A percentile compares a stretch with the other conserved stretches of the same genome.
phyloP scores from a whole-genome alignment of 2,797 vertebrate species.

The Aphelocoma californica region DNA sequence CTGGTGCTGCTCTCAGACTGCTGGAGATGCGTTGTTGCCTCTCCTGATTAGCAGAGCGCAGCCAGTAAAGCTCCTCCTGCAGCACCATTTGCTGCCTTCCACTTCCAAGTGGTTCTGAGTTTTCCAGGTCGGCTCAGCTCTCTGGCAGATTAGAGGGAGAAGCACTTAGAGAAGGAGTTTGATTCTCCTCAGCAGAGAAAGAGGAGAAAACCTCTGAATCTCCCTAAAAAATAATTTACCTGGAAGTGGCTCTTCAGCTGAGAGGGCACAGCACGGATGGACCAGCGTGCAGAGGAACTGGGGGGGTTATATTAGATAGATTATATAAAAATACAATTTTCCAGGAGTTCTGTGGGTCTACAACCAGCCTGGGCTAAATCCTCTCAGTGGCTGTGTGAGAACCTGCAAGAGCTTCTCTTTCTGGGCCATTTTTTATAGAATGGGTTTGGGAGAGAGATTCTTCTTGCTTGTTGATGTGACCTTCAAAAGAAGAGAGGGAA shows the following conservation, averaged over 20 bases:
- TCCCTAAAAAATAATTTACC: neutral
- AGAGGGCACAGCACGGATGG: neutral
- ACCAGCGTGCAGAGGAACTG: accelerated
- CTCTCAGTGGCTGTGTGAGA: neutral
- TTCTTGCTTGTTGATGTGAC: neutral
- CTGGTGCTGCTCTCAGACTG: neutral
- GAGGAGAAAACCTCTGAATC: neutral
- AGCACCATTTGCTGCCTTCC: neutral
- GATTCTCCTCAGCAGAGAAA: neutral
- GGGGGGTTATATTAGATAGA: neutral
- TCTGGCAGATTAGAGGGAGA: accelerated
- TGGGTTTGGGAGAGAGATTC: neutral
- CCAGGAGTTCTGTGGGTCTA: neutral
- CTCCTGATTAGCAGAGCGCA: neutral
- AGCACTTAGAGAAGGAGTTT: neutral
- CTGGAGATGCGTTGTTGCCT: neutral
- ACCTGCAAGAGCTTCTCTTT: neutral
- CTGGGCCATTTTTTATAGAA: neutral
- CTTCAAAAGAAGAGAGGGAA: neutral
- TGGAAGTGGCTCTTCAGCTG: neutral
- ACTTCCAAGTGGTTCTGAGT: neutral
- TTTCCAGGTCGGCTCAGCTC: neutral
- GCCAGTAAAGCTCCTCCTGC: neutral
- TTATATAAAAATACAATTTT: neutral
- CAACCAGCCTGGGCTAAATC: neutral